Percentiles rank a stretch among this genome's conserved stretches.
phyloP scores from a whole-genome alignment of 1,140 invertebrate species.

The Macrostomum lignano region DNA sequence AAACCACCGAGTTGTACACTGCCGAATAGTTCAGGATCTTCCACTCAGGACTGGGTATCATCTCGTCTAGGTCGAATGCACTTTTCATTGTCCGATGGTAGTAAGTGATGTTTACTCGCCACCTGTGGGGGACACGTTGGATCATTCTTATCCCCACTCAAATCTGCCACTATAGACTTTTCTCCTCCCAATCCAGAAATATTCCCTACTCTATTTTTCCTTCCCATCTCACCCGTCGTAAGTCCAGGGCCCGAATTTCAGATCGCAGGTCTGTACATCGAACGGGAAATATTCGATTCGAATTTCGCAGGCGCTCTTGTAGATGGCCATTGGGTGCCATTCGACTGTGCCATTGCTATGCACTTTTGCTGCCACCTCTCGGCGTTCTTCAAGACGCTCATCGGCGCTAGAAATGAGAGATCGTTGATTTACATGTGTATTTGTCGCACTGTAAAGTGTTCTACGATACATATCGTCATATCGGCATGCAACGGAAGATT shows the following conservation, averaged over 20 bases:
- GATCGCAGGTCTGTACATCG: conserved; percentile 9
- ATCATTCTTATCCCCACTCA: neutral
- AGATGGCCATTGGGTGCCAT: conserved; percentile 30
- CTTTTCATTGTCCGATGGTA: conserved; percentile 5
- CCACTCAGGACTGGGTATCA: conserved; percentile 10
- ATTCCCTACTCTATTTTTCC: neutral
- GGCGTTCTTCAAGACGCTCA: conserved; percentile 79
- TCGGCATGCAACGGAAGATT: too few species aligned
- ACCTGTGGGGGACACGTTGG: neutral
- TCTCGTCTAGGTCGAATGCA: conserved; percentile 3
- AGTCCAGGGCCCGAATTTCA: conserved; percentile 11
- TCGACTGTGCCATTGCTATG: conserved; percentile 61
- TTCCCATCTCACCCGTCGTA: conserved; percentile 7
- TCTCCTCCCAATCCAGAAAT: neutral
- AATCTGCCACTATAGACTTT: neutral
- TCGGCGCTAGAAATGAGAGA: conserved; percentile 40
- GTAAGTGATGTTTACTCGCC: conserved; percentile 6
- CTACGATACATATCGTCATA: too few species aligned
- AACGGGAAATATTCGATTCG: conserved; percentile 10
- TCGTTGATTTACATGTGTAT: too few species aligned
- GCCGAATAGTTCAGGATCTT: neutral
- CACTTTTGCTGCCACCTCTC: conserved; percentile 75
- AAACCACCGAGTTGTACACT: conserved; percentile 1
- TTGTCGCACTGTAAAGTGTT: too few species aligned
- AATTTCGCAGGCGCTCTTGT: conserved; percentile 10